Evolutionary conservation across 2,797 vertebrate genomes (phyloP).

Genomic region (Microctenopoma steveboyesi): DNA sequence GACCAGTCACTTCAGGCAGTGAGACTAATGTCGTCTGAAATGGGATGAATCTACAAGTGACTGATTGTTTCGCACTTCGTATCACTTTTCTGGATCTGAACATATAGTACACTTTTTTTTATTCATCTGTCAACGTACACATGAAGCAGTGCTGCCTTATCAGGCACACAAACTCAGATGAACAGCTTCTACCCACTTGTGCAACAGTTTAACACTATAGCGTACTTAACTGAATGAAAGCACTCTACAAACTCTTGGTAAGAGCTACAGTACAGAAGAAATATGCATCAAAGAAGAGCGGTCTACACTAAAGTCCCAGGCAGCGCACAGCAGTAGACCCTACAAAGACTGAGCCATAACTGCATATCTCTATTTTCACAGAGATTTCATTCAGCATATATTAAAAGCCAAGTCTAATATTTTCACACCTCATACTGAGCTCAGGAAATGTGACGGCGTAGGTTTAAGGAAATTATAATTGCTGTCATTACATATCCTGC

Average conservation of each 20-base stretch:
- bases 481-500: slow-evolving; percentile 1
- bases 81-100: too few relatives aligned
- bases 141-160: slow-evolving; percentile 23
- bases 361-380: background rate
- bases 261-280: background rate
- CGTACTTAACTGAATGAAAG: slow-evolving; percentile 5
- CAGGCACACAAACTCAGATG: background rate
- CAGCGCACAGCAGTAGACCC: background rate
- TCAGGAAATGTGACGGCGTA: background rate
- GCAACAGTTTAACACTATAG: background rate
- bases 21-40: too few relatives aligned
- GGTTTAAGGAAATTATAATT: slow-evolving; percentile 11
- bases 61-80: too few relatives aligned
- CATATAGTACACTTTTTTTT: background rate
- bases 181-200: background rate
- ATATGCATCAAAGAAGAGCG: slow-evolving; percentile 5
- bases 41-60: too few relatives aligned
- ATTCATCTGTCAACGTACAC: slow-evolving; percentile 15
- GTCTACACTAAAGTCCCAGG: background rate
- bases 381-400: background rate
- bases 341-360: slow-evolving; percentile 5
- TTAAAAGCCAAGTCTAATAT: too few relatives aligned
- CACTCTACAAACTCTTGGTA: background rate
- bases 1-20: background rate
- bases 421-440: slow-evolving; percentile 14